Evolutionary conservation across 2,113 vertebrate species (phyloP), one percentile per base, ranked within the genome.

Genomic region (Rutilus rutilus): DNA sequence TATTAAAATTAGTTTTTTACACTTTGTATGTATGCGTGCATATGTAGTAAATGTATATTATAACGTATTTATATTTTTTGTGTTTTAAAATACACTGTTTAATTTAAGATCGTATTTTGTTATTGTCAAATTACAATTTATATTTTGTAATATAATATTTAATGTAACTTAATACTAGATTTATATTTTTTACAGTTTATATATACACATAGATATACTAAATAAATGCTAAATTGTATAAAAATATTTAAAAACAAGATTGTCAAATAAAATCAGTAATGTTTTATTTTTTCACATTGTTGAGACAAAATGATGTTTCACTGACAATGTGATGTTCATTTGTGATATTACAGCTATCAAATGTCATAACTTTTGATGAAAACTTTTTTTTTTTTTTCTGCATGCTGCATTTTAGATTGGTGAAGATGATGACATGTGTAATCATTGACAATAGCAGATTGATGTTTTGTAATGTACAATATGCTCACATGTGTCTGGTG

Each of bases 361-460:
- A 52, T 52, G 50, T 52, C 15, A 17, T 52, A 52, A 54, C 17
- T 54, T 17, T 54, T 54, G 5, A 19, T 19, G 52, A n/a, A n/a
- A n/a, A 19, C 50, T 50, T 6, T 19, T 60, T 82, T 85, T 50
- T 82, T 42, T 85, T 85, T 12, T 60, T 59, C 60, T 11, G 6
- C 65, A 57, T 82, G 74, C 74, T 88, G 78, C 59, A 84, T 60
- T 50, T 30, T 25, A 39, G 77, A 84, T 59, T 75, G 36, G 71
- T 69, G 78, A 77, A 82, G 67, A 87, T 57, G 77, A 73, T 33
- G 82, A 73, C 78, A 47, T 84, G 79, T 88, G 85, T 84, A 84
- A 80, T 86, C 71, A 84, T 67, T 60, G 74, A 84, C 67, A 47
- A 77, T 85, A 69, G 50, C 19, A 0, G 80, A 79, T 84, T 10